Base-by-base conservation (phyloP, 2,113 vertebrate genomes). In the Chascanopsetta lugubris region DNA sequence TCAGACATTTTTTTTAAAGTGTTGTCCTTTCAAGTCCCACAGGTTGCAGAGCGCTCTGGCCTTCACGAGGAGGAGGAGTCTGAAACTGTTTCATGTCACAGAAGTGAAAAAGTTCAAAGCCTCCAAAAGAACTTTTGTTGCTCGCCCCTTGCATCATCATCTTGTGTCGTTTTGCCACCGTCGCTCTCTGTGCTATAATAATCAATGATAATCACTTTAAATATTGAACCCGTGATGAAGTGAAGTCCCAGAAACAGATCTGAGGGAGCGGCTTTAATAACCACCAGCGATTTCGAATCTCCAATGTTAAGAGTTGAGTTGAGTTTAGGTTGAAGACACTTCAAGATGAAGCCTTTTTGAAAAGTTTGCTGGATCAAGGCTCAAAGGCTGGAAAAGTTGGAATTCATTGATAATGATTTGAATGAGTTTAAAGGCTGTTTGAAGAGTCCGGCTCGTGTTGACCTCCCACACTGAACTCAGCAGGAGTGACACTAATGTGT, bases 71-170 rank as follows among this genome's bases (percentile, higher is more conserved):
- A 25, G 22, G n/a, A 11, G 32, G 34, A 13, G 13, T 38, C 34
- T 38, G 34, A 15, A 38, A 13, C 15, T 38, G 34, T 22, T 22
- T 22, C 43, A 24, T 34, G 32, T 55, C 26, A 59, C n/a, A n/a
- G n/a, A n/a, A n/a, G n/a, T n/a, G n/a, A n/a, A n/a, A n/a, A 65
- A 43, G 54, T 60, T 70, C 40, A 64, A 47, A 22, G 40, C 7
- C 10, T 5, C 12, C 36, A 1, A 1, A n/a, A 11, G 18, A 18
- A 24, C 22, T 17, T 43, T 29, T 42, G 58, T 48, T 69, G 47
- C 42, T 10, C 63, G 5, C 43, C 59, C 27, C 32, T 38, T 27
- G 54, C 46, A n/a, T 56, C 18, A 27, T 56, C 18, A 27, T 62
- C 21, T 42, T 42, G 25, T 67, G 18, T 56, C 32, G n/a, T 42